Evolutionary conservation across 2,113 vertebrate species (phyloP).

Genomic region (Microcebus murinus): DNA sequence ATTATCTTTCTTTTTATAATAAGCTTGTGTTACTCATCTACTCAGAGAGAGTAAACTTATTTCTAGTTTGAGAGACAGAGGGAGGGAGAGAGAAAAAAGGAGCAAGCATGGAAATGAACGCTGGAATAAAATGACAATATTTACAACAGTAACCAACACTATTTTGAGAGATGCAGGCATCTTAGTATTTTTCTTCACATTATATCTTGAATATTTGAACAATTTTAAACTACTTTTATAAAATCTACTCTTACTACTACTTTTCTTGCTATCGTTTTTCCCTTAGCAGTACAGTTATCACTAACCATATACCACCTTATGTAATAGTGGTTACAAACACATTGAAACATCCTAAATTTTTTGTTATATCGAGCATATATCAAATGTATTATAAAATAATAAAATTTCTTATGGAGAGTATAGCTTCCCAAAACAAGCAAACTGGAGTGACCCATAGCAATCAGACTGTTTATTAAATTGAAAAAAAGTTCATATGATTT

Average conservation of each 20-base stretch:
- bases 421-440: background rate
- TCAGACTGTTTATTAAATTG: background rate
- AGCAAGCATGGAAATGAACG: background rate
- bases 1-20: background rate
- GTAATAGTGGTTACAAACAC: background rate
- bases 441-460: background rate
- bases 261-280: background rate
- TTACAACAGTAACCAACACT: background rate
- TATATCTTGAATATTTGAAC: background rate
- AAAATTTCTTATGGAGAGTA: background rate
- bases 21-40: background rate
- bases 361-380: background rate
- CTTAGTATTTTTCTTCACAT: slow-evolving; percentile 3
- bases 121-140: background rate
- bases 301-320: background rate
- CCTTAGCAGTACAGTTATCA: background rate
- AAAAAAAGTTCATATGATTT: background rate
- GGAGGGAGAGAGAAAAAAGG: background rate
- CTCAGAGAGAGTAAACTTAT: background rate
- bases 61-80: background rate
- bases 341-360: background rate
- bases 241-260: background rate
- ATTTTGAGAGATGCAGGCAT: slow-evolving; percentile 7
- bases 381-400: slow-evolving; percentile 28
- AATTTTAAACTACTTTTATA: slow-evolving; percentile 17